Evolutionary conservation across 2,797 vertebrate species (phyloP).

Genomic region (Anabas testudineus): DNA sequence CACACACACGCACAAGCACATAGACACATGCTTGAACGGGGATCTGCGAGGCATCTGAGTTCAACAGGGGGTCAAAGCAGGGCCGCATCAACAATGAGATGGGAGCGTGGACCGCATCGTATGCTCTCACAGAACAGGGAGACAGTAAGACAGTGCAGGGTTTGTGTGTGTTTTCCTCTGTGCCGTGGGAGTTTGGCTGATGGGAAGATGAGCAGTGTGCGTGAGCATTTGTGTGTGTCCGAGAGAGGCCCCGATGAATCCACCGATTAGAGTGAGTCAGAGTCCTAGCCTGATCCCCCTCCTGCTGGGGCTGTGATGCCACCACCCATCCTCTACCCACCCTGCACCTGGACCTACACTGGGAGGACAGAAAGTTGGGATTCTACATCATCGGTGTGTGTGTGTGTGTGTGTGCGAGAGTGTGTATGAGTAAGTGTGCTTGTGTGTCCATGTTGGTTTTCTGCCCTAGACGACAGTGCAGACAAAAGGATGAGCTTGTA

Average conservation of each 20-base stretch:
- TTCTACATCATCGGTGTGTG: slow-evolving; percentile 69
- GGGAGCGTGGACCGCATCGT: slow-evolving; percentile 51
- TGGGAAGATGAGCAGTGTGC: slow-evolving; percentile 60
- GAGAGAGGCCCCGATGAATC: slow-evolving; percentile 74
- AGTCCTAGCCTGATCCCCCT: slow-evolving; percentile 72
- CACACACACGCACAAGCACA: slow-evolving; percentile 39
- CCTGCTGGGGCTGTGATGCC: slow-evolving; percentile 85
- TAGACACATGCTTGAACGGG: slow-evolving; percentile 38
- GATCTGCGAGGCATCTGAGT: slow-evolving; percentile 66
- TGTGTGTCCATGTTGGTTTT: slow-evolving; percentile 74
- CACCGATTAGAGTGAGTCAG: slow-evolving; percentile 77
- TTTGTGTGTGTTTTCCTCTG: slow-evolving; percentile 66
- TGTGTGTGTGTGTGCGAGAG: slow-evolving; percentile 52
- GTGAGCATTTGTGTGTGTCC: slow-evolving; percentile 41
- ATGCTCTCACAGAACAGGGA: slow-evolving; percentile 54
- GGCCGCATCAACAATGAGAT: slow-evolving; percentile 46
- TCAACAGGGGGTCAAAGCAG: slow-evolving; percentile 72
- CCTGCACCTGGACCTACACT: slow-evolving; percentile 81
- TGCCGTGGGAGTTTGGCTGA: slow-evolving; percentile 70
- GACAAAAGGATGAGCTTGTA: slow-evolving; percentile 83
- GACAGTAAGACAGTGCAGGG: slow-evolving; percentile 52
- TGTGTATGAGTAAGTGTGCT: slow-evolving; percentile 64
- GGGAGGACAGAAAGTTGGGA: slow-evolving; percentile 63
- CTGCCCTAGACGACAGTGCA: slow-evolving; percentile 71
- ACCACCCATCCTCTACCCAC: slow-evolving; percentile 85